These are phyloP conservation scores for Dendronephthya gigantea DNA, from an alignment of 64 coral and sea anemone genomes.

Conservation along the genomic window DNA sequence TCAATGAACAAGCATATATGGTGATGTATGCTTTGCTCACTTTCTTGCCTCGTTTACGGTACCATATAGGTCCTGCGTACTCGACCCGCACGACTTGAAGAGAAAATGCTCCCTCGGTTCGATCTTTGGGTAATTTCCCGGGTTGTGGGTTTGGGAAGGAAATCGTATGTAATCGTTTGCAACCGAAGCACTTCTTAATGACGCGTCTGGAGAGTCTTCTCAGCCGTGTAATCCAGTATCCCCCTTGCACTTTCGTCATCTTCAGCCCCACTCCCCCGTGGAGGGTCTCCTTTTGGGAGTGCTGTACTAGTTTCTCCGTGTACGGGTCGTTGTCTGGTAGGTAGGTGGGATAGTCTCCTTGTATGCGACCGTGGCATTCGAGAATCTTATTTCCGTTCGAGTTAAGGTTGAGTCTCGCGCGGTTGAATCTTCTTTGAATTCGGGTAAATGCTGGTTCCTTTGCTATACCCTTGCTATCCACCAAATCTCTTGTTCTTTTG, in stretches of 20 bases:
- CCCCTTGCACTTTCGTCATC: neutral
- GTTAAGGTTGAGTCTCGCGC: neutral
- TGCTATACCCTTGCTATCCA: too few species aligned
- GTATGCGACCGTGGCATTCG: neutral
- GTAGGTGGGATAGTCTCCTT: neutral
- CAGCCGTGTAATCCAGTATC: neutral
- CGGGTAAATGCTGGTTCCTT: too few species aligned
- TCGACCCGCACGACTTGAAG: too few species aligned
- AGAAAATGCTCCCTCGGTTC: too few species aligned
- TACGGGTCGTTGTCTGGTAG: neutral
- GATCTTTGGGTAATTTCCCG: too few species aligned
- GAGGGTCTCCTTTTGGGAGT: neutral
- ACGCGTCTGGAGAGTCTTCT: neutral
- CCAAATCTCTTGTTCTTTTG: too few species aligned
- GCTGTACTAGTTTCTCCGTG: neutral
- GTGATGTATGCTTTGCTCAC: too few species aligned
- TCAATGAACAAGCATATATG: too few species aligned
- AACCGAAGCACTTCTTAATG: neutral
- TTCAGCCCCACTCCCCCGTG: neutral
- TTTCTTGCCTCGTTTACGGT: too few species aligned
- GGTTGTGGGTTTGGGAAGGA: too few species aligned
- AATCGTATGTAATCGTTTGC: neutral
- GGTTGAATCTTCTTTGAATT: neutral
- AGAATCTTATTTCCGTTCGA: neutral
- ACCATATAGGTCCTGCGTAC: too few species aligned